Base-by-base conservation (phyloP, 64 coral and sea anemone genomes). In the Montipora sp. region DNA sequence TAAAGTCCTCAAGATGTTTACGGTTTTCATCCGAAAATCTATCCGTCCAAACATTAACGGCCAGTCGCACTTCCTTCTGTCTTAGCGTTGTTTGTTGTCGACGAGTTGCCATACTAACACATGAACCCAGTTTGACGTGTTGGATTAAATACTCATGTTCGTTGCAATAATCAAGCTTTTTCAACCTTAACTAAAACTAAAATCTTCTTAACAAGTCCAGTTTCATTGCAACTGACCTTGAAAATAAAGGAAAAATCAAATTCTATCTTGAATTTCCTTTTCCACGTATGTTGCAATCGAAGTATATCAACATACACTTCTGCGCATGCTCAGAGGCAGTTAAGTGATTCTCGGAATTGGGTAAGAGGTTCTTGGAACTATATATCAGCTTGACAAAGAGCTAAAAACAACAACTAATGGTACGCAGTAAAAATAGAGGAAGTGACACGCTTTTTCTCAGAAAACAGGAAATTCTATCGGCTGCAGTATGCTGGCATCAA, bases 81-180 rank as follows among this genome's bases (percentile, higher is more conserved):
- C 48, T 85, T 18, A 49, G 19, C 14, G 68, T 85, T 63, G 61
- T 45, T 49, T 85, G 61, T 19, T 49, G 66, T 49, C 82, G 82
- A 11, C 82, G 82, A 72, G n/a, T 69, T 18, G 82, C 82, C 82
- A 85, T 85, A 20, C 82, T 72, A n/a, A 85, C 47, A 51, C 82
- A 85, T 0, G 65, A 48, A 85, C 82, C 44, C 82, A 71, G 79
- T 13, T 61, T 7, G 55, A 60, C 51, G 10, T 5, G 51, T 55
- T 7, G 10, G 51, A 10, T 10, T 55, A 55, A 55, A 55, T 55
- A 55, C 51, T 5, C 51, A 7, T 36, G 36, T 36, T 36, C 36
- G 36, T 36, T 36, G 36, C 5, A 53, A 48, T 10, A 14, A 47
- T 48, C 2, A 48, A 44, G 45, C 44, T 48, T 5, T 48, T 77